Conservation (phyloP, 2,888 invertebrate species). For the Drosophila prolongata region DNA sequence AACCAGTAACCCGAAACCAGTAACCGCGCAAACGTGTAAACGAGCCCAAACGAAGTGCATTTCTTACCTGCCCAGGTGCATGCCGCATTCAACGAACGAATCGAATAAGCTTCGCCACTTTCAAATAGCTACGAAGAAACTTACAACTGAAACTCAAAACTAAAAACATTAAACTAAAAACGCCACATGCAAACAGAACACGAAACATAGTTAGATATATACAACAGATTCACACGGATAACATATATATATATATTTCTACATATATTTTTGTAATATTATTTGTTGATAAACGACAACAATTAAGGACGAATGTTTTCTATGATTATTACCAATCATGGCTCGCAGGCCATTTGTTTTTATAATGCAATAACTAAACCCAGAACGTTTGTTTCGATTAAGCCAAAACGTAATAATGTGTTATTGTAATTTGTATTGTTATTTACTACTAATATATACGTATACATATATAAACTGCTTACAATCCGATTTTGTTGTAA, state of each 20-base stretch:
- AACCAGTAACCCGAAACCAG: slow-evolving; percentile 38
- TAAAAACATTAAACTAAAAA: neutral
- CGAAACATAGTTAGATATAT: slow-evolving; percentile 43
- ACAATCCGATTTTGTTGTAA: slow-evolving; percentile 58
- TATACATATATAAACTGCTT: slow-evolving; percentile 55
- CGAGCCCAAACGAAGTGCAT: slow-evolving; percentile 59
- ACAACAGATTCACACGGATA: slow-evolving; percentile 40
- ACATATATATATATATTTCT: slow-evolving; percentile 38
- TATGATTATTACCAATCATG: slow-evolving; percentile 48
- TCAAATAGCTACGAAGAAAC: slow-evolving; percentile 50
- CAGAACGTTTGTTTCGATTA: slow-evolving; percentile 69
- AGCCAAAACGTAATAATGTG: slow-evolving; percentile 75
- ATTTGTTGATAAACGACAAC: slow-evolving; percentile 66
- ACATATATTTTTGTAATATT: slow-evolving; percentile 73
- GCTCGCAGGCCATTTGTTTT: slow-evolving; percentile 56
- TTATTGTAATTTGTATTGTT: slow-evolving; percentile 78
- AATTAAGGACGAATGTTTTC: slow-evolving; percentile 59
- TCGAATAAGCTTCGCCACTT: slow-evolving; percentile 44
- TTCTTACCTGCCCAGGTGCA: slow-evolving; percentile 50
- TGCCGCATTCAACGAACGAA: slow-evolving; percentile 46
- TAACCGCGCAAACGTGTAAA: slow-evolving; percentile 21
- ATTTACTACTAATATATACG: slow-evolving; percentile 70
- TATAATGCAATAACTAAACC: slow-evolving; percentile 61
- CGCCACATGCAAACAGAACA: slow-evolving; percentile 28
- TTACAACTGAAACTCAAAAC: slow-evolving; percentile 32